Evolutionary conservation across 1,140 invertebrate species (phyloP), one percentile per base, ranked within the genome.

Genomic region (Heliconius hewitsoni): DNA sequence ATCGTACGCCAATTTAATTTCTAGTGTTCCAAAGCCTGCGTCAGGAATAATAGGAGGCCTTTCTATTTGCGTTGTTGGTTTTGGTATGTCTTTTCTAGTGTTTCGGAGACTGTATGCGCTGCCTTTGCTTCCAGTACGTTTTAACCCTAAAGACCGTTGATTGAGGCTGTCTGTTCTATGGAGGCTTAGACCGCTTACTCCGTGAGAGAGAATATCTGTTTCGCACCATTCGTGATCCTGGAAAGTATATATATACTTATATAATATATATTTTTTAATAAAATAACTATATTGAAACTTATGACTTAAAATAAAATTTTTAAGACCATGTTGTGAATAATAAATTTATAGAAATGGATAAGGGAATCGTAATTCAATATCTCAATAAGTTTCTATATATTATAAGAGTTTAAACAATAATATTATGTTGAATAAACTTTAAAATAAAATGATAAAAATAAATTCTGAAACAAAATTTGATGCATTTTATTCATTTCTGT

Each of bases 1-100:
- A 83, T 98, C 97, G 92, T 98, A 98, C n/a, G 96, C 95, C 55
- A 98, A 89, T 23, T 97, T 97, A 66, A 98, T 96, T 89, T 98
- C 97, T 60, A 98, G 92, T 74, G 95, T 96, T 1, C 96, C 96
- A 46, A 96, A 94, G 2, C 95, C 92, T 0, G 95, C 87, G 30
- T 94, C 91, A 8, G 91, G 91, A 66, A 93, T 94, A 39, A 87
- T 86, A 3, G 91, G 87, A 1, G 90, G 84, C 84, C 89, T 86
- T 74, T 94, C 90, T 16, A 86, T 81, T 73, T 90, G 90, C 0
- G 80, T 85, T 5, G 39, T 73, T 1, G 88, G 81, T 82, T 92
- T 93, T 1, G 87, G 75, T 9, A 87, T 73, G 5, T 94, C 93
- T 73, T 94, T 94, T 42, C 91, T 85, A 19, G 87, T 81, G 73